Conservation (phyloP, 2,797 vertebrate genomes). For the Cryptoprocta ferox region DNA sequence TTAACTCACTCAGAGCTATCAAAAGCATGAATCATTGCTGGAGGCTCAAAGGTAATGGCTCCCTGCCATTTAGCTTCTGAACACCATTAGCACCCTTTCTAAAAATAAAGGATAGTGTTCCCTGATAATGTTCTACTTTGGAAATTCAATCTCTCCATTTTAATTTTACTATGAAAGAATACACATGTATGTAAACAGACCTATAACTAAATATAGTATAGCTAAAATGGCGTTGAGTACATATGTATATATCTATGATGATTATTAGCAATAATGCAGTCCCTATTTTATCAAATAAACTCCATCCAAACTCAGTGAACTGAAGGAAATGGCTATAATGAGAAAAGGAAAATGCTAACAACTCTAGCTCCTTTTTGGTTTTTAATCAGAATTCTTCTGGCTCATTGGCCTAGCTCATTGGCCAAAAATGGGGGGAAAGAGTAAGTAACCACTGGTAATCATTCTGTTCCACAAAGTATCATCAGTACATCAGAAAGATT, state of each 20-base stretch:
- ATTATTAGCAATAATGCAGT: background rate
- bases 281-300: background rate
- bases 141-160: constrained; percentile 27
- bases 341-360: constrained; percentile 53
- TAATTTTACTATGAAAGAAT: background rate
- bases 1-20: background rate
- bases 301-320: constrained; percentile 32
- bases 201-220: background rate
- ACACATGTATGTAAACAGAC: background rate
- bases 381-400: constrained; percentile 66
- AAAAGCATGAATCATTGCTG: constrained; percentile 22
- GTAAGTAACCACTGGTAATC: constrained; percentile 61
- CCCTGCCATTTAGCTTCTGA: background rate
- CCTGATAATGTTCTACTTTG: background rate
- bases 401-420: constrained; percentile 58
- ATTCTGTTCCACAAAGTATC: constrained; percentile 60
- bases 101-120: background rate
- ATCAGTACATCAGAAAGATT: constrained; percentile 66
- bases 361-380: background rate
- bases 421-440: constrained; percentile 57
- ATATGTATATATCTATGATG: background rate
- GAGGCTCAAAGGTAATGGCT: background rate
- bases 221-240: background rate
- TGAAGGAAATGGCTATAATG: constrained; percentile 8
- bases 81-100: background rate